Conservation (phyloP, 2,888 invertebrate genomes). For the Atethmia centrago region DNA sequence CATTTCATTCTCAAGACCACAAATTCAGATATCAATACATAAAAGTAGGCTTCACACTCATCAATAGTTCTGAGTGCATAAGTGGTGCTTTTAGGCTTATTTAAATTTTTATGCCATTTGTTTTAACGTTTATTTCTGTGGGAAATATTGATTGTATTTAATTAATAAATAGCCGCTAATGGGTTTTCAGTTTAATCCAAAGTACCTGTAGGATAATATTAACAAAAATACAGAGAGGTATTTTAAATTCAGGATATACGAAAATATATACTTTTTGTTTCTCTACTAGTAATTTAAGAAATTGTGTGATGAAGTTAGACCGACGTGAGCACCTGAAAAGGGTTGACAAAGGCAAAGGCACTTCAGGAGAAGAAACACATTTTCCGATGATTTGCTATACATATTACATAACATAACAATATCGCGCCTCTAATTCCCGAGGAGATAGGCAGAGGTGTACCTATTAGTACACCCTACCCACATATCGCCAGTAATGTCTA, state of each 20-base stretch:
- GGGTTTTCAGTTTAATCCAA: constrained; percentile 6
- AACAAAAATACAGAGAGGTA: background rate
- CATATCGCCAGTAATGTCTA: too few species aligned
- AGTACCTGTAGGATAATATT: background rate
- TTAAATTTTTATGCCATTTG: background rate
- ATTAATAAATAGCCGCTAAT: constrained; percentile 7
- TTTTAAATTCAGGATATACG: background rate
- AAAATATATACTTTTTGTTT: background rate
- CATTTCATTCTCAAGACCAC: too few species aligned
- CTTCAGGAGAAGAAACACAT: background rate
- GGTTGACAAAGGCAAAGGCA: too few species aligned
- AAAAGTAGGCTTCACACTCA: background rate
- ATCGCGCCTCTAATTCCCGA: too few species aligned
- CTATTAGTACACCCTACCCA: too few species aligned
- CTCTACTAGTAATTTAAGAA: background rate
- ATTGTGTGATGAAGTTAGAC: background rate
- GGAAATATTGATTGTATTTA: background rate
- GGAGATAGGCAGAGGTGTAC: too few species aligned
- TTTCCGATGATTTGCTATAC: background rate
- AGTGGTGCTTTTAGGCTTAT: constrained; percentile 5
- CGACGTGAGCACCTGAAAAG: background rate
- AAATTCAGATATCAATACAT: background rate
- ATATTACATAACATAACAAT: too few species aligned
- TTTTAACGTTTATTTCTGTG: constrained; percentile 4
- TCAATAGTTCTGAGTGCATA: constrained; percentile 12